phyloP scores from a whole-genome alignment of 1,140 invertebrate species.

The Parasteatoda tepidariorum region DNA sequence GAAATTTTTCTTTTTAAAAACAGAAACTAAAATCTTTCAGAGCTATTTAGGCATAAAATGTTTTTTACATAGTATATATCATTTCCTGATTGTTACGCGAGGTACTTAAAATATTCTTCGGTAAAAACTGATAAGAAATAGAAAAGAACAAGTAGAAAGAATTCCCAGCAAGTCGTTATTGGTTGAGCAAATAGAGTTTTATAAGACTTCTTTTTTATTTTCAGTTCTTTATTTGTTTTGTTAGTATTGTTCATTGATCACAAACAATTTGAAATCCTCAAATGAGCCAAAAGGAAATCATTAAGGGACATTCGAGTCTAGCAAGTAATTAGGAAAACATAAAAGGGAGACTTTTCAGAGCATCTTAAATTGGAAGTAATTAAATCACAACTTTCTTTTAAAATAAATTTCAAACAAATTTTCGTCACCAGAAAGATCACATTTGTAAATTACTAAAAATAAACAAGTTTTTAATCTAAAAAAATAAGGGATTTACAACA shows the following conservation, averaged over 20 bases:
- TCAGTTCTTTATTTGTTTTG: not conserved
- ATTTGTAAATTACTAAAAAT: too few species aligned
- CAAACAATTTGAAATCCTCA: not conserved
- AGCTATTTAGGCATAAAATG: too few species aligned
- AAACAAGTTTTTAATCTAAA: too few species aligned
- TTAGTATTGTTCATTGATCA: not conserved
- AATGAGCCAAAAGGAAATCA: not conserved
- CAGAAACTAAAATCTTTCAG: too few species aligned
- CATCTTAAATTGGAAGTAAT: not conserved
- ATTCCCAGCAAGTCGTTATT: not conserved
- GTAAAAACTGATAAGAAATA: too few species aligned
- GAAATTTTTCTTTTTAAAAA: too few species aligned
- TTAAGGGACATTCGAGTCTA: not conserved
- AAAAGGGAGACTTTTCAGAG: not conserved
- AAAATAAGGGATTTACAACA: too few species aligned
- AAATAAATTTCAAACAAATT: too few species aligned
- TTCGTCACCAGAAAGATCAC: too few species aligned
- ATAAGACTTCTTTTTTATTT: not conserved
- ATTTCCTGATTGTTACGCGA: too few species aligned
- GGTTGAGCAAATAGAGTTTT: not conserved
- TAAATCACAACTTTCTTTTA: not conserved
- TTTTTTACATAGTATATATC: too few species aligned
- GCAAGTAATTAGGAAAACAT: not conserved
- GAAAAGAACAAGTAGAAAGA: not conserved
- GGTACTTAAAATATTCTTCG: too few species aligned